These are phyloP conservation scores for Ariolimax columbianus DNA, from an alignment of 2,888 invertebrate genomes.

Conservation along the genomic window DNA sequence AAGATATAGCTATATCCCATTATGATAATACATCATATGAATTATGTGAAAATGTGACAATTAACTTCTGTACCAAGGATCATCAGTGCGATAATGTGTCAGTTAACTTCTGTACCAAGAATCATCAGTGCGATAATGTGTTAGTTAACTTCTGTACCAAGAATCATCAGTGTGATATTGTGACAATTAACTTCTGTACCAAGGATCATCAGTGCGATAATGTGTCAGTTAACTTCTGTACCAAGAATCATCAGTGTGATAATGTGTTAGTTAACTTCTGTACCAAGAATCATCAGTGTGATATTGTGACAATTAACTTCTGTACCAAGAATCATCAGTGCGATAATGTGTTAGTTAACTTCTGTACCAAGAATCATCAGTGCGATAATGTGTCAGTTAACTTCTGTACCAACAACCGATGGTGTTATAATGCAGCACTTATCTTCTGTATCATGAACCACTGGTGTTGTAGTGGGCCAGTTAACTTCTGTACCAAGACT, in stretches of 20 bases:
- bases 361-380: background rate
- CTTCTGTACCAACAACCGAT: background rate
- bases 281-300: background rate
- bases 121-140: background rate
- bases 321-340: background rate
- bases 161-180: background rate
- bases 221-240: background rate
- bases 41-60: too few species aligned
- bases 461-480: background rate
- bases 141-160: background rate
- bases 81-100: background rate
- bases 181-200: too few species aligned
- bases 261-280: background rate
- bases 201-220: background rate
- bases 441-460: too few species aligned
- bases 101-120: background rate
- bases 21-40: background rate
- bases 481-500: background rate
- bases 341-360: background rate
- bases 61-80: background rate
- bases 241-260: background rate
- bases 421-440: background rate
- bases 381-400: background rate
- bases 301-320: background rate
- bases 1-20: background rate